These are phyloP conservation scores for Didymodactylos carnosus DNA, from an alignment of 2,888 invertebrate species.

Conservation along the genomic window DNA sequence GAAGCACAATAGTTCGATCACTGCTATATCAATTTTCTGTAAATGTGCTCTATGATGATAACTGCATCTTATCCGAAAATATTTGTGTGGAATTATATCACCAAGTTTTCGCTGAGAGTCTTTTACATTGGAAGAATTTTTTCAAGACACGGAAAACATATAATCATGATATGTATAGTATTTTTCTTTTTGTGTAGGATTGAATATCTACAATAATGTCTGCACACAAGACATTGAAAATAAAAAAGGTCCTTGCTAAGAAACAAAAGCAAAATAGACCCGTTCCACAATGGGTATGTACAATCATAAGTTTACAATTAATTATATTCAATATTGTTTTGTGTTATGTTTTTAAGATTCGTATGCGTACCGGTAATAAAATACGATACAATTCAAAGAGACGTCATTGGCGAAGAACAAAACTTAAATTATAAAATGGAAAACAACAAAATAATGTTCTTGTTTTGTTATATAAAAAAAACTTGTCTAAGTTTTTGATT, in stretches of 20 bases:
- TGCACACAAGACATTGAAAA: slow-evolving; percentile 12
- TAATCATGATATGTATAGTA: no score
- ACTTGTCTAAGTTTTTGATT: neutral
- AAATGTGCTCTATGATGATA: neutral
- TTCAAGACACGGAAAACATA: no score
- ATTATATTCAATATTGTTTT: neutral
- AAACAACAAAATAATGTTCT: neutral
- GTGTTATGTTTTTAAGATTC: neutral
- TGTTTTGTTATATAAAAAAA: neutral
- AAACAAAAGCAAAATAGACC: slow-evolving; percentile 14
- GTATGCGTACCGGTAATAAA: slow-evolving; percentile 12
- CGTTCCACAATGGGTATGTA: slow-evolving; percentile 10
- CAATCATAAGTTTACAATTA: neutral
- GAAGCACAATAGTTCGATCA: no score
- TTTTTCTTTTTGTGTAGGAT: neutral
- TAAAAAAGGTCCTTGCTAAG: slow-evolving; percentile 13
- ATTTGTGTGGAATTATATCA: neutral
- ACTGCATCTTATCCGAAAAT: neutral
- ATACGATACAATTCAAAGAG: slow-evolving; percentile 15
- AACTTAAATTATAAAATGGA: slow-evolving; percentile 12
- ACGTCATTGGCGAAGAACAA: slow-evolving; percentile 15
- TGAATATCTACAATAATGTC: no score
- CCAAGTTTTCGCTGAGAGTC: neutral
- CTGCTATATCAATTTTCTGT: no score
- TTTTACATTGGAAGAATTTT: neutral